Base-by-base conservation (phyloP, 2,888 invertebrate genomes). In the Rambutsinella grinnellia region DNA sequence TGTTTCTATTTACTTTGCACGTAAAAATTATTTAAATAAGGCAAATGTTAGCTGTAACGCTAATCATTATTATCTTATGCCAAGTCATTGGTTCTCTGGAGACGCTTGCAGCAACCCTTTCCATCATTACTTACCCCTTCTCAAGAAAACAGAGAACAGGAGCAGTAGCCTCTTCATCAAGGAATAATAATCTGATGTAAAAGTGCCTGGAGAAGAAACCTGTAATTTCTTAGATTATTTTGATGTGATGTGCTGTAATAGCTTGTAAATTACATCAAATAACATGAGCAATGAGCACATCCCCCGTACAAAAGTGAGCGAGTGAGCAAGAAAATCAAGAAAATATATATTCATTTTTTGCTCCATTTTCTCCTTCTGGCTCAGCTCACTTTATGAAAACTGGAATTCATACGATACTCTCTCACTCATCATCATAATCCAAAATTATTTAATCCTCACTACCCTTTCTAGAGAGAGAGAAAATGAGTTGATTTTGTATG, bases 181-280 rank as follows among this genome's bases (percentile, higher is more conserved):
- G n/a, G n/a, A 49, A 5, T 49, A 15, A 49, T 17, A 49, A 49
- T 17, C 54, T 54, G 3, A 54, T 23, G 15, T 10, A 19, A 21
- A 8, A 36, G 36, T 13, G 36, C 36, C 36, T 36, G 6, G 13
- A 36, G 36, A 8, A 13, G 23, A 69, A 36, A 63, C 51, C 53
- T 72, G 51, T 65, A 65, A 72, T 65, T 71, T 71, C 49, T 49
- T 47, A 54, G 57, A 71, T 63, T 71, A 71, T 58, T 58, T 36
- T 66, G 66, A 66, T 66, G 44, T 60, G 27, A 72, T 60, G 66
- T 66, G 60, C 47, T 60, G 72, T 72, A 72, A 66, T 74, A 61
- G 36, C 74, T 74, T 61, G 74, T 74, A 74, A 74, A 74, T 74
- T 67, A 67, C 67, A 47, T 66, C 53, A 60, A 44, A 72, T 54